Base-by-base conservation (phyloP, 2,797 vertebrate species). In the Stomatorhinus walkeri region DNA sequence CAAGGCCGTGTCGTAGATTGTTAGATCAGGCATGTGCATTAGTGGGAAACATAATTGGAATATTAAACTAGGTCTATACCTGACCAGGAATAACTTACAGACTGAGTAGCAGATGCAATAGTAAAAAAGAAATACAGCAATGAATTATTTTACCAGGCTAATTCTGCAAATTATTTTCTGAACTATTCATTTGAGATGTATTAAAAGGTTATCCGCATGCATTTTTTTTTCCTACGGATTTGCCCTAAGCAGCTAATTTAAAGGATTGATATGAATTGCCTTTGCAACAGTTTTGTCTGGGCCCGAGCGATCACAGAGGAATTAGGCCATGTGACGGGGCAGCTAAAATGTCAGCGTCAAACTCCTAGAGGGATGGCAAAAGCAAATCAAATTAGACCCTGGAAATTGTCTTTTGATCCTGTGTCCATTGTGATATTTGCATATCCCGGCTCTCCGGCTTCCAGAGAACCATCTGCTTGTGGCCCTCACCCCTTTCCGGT, bases 311-410 rank as follows among this genome's bases (percentile, higher is more conserved):
- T 88, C 59, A 56, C 49, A 52, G 54, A 52, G 87, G 85, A 85
- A 90, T 86, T 52, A 68, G 56, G 79, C 48, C 46, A 14, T 72
- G 59, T n/a, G 1, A 28, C 19, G 2, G 54, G 79, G 81, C 14
- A 40, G 14, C 89, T 86, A 68, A 91, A 91, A 91, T 92, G 92
- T 91, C 91, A 91, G 88, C 43, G n/a, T 87, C 61, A 87, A 89
- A 91, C 88, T 91, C 91, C 88, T 88, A 0, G 32, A 87, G 79
- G 90, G 92, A 91, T 89, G 48, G n/a, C 79, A 46, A 72, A 88
- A 85, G 56, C 59, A 89, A 89, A 79, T 87, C 89, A 81, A 88
- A 91, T 90, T 56, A 86, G 85, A 87, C 84, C 64, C 88, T 87
- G 72, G 88, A 85, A 88, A 91, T 81, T 89, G 84, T 52, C 85